These are phyloP conservation scores for Porites evermanni DNA, from an alignment of 92 coral and sea anemone species.

Conservation along the genomic window DNA sequence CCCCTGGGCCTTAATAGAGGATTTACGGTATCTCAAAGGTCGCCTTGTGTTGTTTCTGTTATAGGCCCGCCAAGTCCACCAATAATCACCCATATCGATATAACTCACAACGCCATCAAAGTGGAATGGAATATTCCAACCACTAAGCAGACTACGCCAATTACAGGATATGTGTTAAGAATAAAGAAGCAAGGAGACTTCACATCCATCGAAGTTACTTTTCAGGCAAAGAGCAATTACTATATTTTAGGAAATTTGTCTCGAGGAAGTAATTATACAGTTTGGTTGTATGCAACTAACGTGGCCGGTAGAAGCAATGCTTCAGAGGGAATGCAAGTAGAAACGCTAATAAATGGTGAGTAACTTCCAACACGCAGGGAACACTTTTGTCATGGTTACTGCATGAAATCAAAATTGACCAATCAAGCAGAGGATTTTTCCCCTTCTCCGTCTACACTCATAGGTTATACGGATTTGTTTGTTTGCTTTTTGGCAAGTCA, in stretches of 20 bases:
- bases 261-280: background rate
- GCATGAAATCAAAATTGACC: too few species aligned
- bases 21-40: too few species aligned
- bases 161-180: conserved; percentile 18
- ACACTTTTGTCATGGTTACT: too few species aligned
- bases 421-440: too few species aligned
- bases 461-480: too few species aligned
- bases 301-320: conserved; percentile 39
- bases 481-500: too few species aligned
- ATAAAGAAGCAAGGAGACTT: background rate
- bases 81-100: background rate
- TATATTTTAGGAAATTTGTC: conserved; percentile 3
- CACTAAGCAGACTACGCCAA: conserved; percentile 14
- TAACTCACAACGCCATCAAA: conserved; percentile 21
- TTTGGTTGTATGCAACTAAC: conserved; percentile 24
- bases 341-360: conserved; percentile 22
- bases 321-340: background rate
- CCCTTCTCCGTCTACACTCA: too few species aligned
- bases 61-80: conserved; percentile 35
- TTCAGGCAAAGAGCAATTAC: conserved; percentile 10
- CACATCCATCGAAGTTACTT: background rate
- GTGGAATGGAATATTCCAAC: conserved; percentile 23
- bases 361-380: too few species aligned
- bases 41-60: background rate
- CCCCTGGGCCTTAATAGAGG: too few species aligned